Percentiles rank a stretch among this genome's conserved stretches.
Evolutionary conservation across 2,888 invertebrate species (phyloP).

Genomic region (Iselma pallidipennis): DNA sequence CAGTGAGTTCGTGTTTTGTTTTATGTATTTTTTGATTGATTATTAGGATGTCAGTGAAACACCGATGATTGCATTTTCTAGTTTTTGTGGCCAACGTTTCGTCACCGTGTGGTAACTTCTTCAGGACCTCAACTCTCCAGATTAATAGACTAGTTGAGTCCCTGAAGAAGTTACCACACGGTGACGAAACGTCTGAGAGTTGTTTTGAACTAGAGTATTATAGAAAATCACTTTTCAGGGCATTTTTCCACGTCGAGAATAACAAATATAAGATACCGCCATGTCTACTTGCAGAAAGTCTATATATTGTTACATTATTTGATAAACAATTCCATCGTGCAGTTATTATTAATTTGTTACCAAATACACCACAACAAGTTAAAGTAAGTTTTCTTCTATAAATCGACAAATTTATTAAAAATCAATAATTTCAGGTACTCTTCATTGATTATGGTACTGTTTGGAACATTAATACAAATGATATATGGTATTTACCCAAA

Average conservation of each 20-base stretch:
- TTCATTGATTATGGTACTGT: slow-evolving; percentile 66
- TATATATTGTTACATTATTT: slow-evolving; percentile 58
- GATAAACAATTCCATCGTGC: slow-evolving; percentile 61
- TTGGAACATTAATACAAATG: slow-evolving; percentile 48
- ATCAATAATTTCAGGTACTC: slow-evolving; percentile 55
- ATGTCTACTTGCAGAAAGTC: slow-evolving; percentile 47
- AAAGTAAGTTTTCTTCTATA: slow-evolving; percentile 47
- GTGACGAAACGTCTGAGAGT: too few species aligned
- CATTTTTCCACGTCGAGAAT: slow-evolving; percentile 29
- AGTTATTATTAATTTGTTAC: slow-evolving; percentile 55
- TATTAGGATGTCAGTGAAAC: too few species aligned
- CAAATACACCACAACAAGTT: slow-evolving; percentile 55
- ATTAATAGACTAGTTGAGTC: too few species aligned
- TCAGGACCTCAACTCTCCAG: too few species aligned
- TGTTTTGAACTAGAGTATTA: neutral
- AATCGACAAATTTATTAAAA: neutral
- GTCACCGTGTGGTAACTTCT: neutral
- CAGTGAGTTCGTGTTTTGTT: slow-evolving; percentile 48
- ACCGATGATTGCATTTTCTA: too few species aligned
- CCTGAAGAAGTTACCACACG: too few species aligned
- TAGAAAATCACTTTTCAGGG: slow-evolving; percentile 16
- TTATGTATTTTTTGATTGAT: neutral
- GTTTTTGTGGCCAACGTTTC: too few species aligned
- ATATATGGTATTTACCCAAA: slow-evolving; percentile 52
- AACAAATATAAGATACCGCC: slow-evolving; percentile 32